These are phyloP conservation scores for Acrossocheilus wenchowensis DNA, from an alignment of 2,797 vertebrate genomes.

Conservation along the genomic window DNA sequence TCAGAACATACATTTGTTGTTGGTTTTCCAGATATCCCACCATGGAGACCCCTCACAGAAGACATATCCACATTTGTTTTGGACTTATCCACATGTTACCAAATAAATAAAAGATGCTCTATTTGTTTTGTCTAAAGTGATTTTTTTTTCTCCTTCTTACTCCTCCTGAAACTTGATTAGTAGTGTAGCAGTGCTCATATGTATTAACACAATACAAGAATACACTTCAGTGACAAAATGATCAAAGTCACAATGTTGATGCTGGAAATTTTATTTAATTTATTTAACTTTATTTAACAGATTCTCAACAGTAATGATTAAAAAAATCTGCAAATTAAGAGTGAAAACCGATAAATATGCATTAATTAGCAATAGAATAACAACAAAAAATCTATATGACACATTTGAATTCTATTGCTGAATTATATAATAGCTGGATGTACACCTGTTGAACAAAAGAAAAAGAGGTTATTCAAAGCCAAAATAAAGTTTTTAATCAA, in stretches of 20 bases:
- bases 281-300: not conserved
- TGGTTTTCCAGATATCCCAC: constrained; percentile 5
- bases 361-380: not conserved
- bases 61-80: not conserved
- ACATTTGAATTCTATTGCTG: not conserved
- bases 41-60: not conserved
- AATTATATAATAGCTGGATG: not conserved
- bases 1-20: not conserved
- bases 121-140: not conserved
- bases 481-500: not conserved
- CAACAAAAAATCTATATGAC: not conserved
- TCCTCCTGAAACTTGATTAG: not conserved
- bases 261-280: not conserved
- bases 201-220: not conserved
- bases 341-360: not conserved
- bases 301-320: not conserved
- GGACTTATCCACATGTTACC: not conserved
- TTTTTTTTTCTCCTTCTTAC: not conserved
- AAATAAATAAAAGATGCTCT: constrained; percentile 6
- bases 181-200: not conserved
- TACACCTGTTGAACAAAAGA: constrained; percentile 20
- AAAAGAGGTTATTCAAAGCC: not conserved
- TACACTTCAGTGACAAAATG: not conserved
- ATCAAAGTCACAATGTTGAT: not conserved
- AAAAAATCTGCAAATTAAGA: not conserved